Conservation (phyloP, 2,797 vertebrate genomes). For the Enteromius viviparus region DNA sequence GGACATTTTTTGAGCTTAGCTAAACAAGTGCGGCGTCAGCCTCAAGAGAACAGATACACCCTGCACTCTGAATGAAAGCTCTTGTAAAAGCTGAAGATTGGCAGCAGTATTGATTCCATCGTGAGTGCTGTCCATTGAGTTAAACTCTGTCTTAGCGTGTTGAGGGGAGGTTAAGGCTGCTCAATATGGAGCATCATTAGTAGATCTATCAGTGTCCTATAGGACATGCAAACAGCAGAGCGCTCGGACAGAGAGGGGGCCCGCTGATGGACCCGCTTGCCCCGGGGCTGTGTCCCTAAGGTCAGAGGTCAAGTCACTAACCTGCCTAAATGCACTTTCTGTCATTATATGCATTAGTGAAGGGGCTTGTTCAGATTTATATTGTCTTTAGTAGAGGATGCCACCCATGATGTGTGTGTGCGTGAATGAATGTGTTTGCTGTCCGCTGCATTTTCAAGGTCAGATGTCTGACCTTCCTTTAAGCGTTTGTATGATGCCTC, state of each 20-base stretch:
- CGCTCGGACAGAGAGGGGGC: slow-evolving; percentile 78
- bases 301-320: slow-evolving; percentile 91
- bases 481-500: not conserved
- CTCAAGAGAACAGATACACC: not conserved
- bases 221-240: slow-evolving; percentile 79
- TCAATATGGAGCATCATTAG: slow-evolving; percentile 83
- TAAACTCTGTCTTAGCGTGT: slow-evolving; percentile 31
- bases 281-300: slow-evolving; percentile 72
- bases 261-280: slow-evolving; percentile 70
- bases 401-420: slow-evolving; percentile 21
- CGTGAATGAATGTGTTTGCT: slow-evolving; percentile 20
- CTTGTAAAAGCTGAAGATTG: slow-evolving; percentile 34
- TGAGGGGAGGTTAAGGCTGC: slow-evolving; percentile 84
- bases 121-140: slow-evolving; percentile 49
- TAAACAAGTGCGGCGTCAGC: not conserved
- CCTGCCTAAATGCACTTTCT: slow-evolving; percentile 88
- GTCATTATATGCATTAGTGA: slow-evolving; percentile 84
- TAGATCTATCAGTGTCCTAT: slow-evolving; percentile 83
- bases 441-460: slow-evolving; percentile 29
- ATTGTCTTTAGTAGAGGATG: slow-evolving; percentile 22
- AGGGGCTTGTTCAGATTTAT: slow-evolving; percentile 20
- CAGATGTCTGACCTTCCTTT: slow-evolving; percentile 36
- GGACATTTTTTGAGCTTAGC: not conserved
- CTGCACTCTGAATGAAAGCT: slow-evolving; percentile 18
- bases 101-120: slow-evolving; percentile 39